Percentiles rank a stretch among this genome's conserved stretches.
These are phyloP conservation scores for Drosophila virilis DNA, from an alignment of 1,140 invertebrate species.

Conservation along the genomic window DNA sequence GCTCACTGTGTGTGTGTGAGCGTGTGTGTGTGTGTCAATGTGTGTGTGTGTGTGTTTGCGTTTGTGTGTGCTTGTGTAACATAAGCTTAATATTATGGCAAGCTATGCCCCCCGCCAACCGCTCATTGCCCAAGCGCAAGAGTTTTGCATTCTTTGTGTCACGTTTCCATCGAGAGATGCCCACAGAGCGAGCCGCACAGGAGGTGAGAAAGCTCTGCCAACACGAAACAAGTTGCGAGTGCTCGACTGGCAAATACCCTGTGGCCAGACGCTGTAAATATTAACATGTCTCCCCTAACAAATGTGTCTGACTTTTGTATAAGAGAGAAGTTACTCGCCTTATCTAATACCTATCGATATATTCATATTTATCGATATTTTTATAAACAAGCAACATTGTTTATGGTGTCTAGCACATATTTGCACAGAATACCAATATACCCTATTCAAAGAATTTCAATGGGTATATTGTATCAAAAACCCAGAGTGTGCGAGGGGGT, in stretches of 20 bases:
- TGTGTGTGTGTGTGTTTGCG: not conserved
- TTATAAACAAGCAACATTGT: no score
- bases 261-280: not conserved
- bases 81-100: conserved; percentile 66
- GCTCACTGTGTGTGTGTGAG: conserved; percentile 9
- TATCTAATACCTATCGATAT: no score
- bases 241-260: not conserved
- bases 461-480: conserved; percentile 20
- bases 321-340: no score
- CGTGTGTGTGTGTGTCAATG: not conserved
- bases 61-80: conserved; percentile 41
- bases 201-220: conserved; percentile 30
- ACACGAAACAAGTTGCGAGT: not conserved
- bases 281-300: no score
- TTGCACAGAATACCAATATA: not conserved
- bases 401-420: not conserved
- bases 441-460: no score
- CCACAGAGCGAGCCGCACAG: conserved; percentile 42
- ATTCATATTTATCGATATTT: no score
- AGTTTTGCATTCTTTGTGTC: conserved; percentile 81
- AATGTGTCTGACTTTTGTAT: no score
- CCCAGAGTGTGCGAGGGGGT: not conserved
- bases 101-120: conserved; percentile 5
- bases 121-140: conserved; percentile 37
- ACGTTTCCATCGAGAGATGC: conserved; percentile 69